Conservation (phyloP, 2,113 vertebrate genomes). For the Bucco capensis region DNA sequence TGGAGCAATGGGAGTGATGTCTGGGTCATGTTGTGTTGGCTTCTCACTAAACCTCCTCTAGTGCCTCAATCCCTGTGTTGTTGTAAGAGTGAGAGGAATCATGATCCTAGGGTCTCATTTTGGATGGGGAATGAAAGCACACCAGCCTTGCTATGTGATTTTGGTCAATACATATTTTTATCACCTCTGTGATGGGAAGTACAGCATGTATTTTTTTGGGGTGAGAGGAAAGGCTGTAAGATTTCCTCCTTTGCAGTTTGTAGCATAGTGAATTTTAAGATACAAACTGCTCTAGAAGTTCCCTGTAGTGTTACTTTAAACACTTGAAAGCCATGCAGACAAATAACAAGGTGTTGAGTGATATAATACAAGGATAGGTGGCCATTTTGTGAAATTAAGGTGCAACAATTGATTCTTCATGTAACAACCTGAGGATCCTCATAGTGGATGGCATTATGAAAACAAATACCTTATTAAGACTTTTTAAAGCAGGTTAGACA, state of each 20-base stretch:
- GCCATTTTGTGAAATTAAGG: not conserved
- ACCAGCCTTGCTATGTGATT: not conserved
- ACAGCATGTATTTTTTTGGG: not conserved
- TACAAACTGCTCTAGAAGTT: not conserved
- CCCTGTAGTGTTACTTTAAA: not conserved
- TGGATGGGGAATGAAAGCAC: not conserved
- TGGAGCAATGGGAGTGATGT: not conserved
- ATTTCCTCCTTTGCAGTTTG: not conserved
- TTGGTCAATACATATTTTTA: not conserved
- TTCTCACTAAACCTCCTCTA: not conserved
- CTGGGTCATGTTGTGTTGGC: not conserved
- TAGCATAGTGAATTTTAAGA: not conserved
- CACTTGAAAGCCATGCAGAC: not conserved
- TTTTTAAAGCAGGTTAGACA: not conserved
- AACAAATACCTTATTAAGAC: not conserved
- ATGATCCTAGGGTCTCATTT: not conserved
- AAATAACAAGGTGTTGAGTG: not conserved
- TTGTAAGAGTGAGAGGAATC: not conserved
- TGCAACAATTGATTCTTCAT: not conserved
- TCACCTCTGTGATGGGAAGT: not conserved
- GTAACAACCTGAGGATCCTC: not conserved
- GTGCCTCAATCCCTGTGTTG: not conserved
- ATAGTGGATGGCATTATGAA: not conserved
- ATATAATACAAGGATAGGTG: not conserved
- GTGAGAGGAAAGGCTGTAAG: not conserved